These are phyloP conservation scores for Tromatobia lineatoria DNA, from an alignment of 2,888 invertebrate genomes.

Conservation along the genomic window DNA sequence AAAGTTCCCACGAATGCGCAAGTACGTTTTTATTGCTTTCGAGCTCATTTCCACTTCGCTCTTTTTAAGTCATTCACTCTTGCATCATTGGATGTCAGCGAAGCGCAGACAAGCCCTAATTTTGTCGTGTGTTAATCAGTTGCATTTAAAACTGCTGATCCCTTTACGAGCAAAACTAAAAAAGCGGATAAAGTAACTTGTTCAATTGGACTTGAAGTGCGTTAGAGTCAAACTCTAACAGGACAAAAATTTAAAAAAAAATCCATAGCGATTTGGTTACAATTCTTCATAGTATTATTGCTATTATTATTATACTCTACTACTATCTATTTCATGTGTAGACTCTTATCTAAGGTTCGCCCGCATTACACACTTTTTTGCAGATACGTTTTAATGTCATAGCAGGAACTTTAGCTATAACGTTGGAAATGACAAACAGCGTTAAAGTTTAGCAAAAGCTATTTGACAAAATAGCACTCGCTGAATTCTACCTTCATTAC, in stretches of 20 bases:
- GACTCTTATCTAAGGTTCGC: background rate
- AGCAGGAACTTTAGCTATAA: no score
- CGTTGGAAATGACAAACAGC: no score
- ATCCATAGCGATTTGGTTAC: no score
- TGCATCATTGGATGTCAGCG: constrained; percentile 3
- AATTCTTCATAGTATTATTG: background rate
- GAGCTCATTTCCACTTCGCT: constrained; percentile 23
- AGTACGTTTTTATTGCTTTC: constrained; percentile 47
- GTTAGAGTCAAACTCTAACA: no score
- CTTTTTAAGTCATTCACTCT: constrained; percentile 43
- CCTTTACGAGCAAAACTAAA: background rate
- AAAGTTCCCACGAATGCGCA: constrained; percentile 56
- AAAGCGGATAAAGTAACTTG: background rate
- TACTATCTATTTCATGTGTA: background rate
- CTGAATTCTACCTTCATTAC: no score
- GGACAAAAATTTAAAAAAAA: no score
- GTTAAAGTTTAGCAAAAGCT: no score
- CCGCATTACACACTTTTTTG: constrained; percentile 10
- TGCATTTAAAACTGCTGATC: constrained; percentile 21
- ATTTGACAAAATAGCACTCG: no score
- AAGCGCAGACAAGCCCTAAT: background rate
- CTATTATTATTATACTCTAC: background rate
- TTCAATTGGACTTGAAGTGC: background rate
- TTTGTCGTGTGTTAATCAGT: background rate
- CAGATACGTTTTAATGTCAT: no score